A percentile compares a stretch with the other conserved stretches of the same genome.
Evolutionary conservation across 2,113 vertebrate species (phyloP).

Genomic region (Nesogale talazaci): DNA sequence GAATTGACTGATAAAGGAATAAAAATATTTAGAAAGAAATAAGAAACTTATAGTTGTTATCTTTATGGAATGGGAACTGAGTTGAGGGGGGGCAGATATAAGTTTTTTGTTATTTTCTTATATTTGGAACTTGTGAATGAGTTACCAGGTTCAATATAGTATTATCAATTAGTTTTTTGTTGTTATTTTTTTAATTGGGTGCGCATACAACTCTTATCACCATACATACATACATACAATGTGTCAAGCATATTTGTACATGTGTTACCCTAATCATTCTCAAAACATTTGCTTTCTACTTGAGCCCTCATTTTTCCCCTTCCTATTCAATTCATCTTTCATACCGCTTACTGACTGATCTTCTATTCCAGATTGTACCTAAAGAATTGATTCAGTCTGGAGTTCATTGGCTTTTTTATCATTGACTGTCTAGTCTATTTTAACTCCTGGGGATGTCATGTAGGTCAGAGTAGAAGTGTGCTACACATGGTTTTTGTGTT

Average conservation of each 20-base stretch:
- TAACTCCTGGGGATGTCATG: not conserved
- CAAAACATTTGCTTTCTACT: too few species aligned
- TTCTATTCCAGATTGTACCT: not conserved
- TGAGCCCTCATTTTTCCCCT: too few species aligned
- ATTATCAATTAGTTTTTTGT: conserved; percentile 10
- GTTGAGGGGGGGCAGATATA: not conserved
- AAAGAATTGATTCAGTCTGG: not conserved
- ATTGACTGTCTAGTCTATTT: not conserved
- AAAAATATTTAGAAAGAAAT: conserved; percentile 15
- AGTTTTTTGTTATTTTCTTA: not conserved
- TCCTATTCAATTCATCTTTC: too few species aligned
- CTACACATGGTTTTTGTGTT: too few species aligned
- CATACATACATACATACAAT: too few species aligned
- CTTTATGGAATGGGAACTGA: not conserved
- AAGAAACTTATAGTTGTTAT: not conserved
- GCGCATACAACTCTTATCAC: too few species aligned
- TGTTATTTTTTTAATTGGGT: too few species aligned
- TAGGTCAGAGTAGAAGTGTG: too few species aligned
- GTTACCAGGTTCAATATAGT: not conserved
- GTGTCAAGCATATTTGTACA: too few species aligned
- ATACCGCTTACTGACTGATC: conserved; percentile 2
- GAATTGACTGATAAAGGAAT: not conserved
- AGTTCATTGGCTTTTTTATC: not conserved
- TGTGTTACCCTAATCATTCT: too few species aligned
- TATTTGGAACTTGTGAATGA: conserved; percentile 28